Base-by-base conservation (phyloP, 1,140 invertebrate genomes). In the Dendroctonus valens region DNA sequence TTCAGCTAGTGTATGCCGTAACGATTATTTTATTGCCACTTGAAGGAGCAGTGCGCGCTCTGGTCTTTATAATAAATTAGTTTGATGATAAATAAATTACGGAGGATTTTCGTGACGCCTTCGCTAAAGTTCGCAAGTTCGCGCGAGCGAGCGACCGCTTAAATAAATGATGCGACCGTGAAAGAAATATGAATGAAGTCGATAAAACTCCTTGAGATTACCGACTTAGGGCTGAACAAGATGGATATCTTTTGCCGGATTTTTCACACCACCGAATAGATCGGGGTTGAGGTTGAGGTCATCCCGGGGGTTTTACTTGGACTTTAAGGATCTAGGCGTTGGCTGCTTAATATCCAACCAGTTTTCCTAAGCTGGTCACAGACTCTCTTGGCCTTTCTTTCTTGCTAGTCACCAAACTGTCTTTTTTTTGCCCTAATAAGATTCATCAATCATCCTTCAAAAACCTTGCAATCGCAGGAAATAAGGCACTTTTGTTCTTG, bases 161-260 rank as follows among this genome's bases (percentile, higher is more conserved):
- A 39, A 51, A 60, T 60, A 60, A 60, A 60, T 50, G 58, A 60
- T 60, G 58, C 46, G 58, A 15, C 42, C 58, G 58, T 60, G 58
- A 60, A 60, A 60, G 58, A 60, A 60, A 60, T 60, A 50, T 60
- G 58, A 60, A 60, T 42, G 58, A 60, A 60, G 44, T 50, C 58
- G 48, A 60, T 60, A 60, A 60, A 60, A 60, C 58, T 44, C 58
- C 41, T 60, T 42, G 39, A 60, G 48, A 60, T 60, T 60, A 51
- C 58, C 58, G 8, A 50, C 58, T 60, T 60, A 49, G 58, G 41
- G 58, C 39, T 60, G 58, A 60, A 60, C 38, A 60, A 60, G 58
- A 60, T 50, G 46, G 41, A 60, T 60, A 51, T 51, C 42, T 11
- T n/a, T 7, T 7, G 7, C 41, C 37, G 58, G 42, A 60, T 39